phyloP scores from a whole-genome alignment of 1,140 invertebrate species.

The Rhagoletis pomonella region DNA sequence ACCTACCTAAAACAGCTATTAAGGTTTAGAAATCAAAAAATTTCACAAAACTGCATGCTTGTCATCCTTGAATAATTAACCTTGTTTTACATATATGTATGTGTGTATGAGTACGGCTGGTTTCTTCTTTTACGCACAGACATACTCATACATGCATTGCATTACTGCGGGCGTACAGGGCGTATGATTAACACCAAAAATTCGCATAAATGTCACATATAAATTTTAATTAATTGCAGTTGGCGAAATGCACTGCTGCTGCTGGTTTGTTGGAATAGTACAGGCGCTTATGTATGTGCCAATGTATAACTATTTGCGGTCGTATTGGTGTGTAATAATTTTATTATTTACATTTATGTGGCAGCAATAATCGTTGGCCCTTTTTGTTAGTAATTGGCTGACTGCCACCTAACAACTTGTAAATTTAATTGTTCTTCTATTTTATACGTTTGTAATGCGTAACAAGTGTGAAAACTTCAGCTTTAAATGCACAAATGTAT shows the following conservation, averaged over 20 bases:
- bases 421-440: constrained; percentile 42
- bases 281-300: neutral
- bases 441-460: neutral
- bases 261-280: neutral
- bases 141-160: neutral
- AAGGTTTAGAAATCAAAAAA: constrained; percentile 17
- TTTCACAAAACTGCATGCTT: neutral
- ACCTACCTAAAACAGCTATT: neutral
- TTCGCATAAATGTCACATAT: constrained; percentile 41
- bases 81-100: no score
- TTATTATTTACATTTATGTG: constrained; percentile 49
- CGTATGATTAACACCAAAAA: constrained; percentile 40
- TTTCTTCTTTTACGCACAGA: neutral
- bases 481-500: no score
- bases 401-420: constrained; percentile 28
- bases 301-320: neutral
- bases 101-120: no score
- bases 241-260: constrained; percentile 27
- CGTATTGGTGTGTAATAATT: constrained; percentile 17
- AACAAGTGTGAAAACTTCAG: no score
- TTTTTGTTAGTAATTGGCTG: constrained; percentile 39
- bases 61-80: no score
- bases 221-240: constrained; percentile 52
- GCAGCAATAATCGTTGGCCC: constrained; percentile 15
- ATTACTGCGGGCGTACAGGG: constrained; percentile 9